Evolutionary conservation across 2,888 invertebrate species (phyloP), one percentile per base, ranked within the genome.

Genomic region (Teleiodes luculella): DNA sequence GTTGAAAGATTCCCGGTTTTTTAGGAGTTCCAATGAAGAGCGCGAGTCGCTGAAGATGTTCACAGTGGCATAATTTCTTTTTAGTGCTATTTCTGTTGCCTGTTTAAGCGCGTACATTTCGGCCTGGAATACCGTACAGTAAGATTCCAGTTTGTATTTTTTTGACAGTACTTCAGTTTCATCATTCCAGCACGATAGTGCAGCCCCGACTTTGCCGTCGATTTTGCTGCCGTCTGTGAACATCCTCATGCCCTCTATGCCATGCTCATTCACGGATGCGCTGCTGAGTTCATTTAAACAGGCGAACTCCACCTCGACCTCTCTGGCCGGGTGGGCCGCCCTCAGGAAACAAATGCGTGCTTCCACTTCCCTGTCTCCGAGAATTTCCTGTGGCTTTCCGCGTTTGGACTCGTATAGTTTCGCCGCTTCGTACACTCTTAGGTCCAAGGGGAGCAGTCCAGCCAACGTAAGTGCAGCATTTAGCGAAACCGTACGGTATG

Each of bases 371-470:
- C 47, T 20, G 7, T 18, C 47, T 6, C 18, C 47, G 3, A 48
- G 33, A 2, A 1, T 20, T 18, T 3, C 18, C n/a, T n/a, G n/a
- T n/a, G n/a, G n/a, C n/a, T n/a, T n/a, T 6, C 47, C 47, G 11
- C n/a, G 18, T 7, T 18, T 33, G 6, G 47, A 31, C 18, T 48
- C 47, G 11, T 48, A 49, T 11, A 47, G n/a, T 10, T 4, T 13
- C 16, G 50, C 52, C 13, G 30, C 18, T 24, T 56, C 36, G 1
- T 28, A 16, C 3, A 47, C 7, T 31, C 56, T 7, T 14, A 52
- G 52, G 46, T 57, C 52, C 1, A 54, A 31, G 4, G 54, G 52
- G 2, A 54, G 52, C n/a, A 51, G 11, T 11, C 54, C 52, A 3
- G 52, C 28, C 31, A 54, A 31, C 1, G 43, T n/a, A 24, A 54